These are phyloP conservation scores for Cydia splendana DNA, from an alignment of 1,140 invertebrate genomes.

Conservation along the genomic window DNA sequence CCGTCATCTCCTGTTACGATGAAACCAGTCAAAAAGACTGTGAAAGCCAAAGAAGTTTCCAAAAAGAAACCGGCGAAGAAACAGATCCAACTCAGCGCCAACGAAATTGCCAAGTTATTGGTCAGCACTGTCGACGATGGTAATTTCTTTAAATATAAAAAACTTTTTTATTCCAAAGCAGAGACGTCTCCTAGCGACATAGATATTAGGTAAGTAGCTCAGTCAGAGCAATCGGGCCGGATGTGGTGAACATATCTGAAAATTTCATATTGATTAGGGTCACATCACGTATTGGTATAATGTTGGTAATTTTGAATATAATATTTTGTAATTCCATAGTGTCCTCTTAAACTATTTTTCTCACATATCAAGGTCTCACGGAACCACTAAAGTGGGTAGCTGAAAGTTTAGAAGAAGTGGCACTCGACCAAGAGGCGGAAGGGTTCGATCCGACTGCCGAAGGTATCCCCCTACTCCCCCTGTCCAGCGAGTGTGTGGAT, in stretches of 20 bases:
- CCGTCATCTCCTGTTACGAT: constrained; percentile 39
- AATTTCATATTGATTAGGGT: too few species aligned
- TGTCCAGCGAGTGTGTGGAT: constrained; percentile 79
- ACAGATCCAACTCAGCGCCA: constrained; percentile 53
- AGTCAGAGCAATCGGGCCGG: too few species aligned
- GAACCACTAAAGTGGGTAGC: constrained; percentile 73
- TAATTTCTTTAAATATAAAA: constrained; percentile 35
- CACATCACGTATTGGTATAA: too few species aligned
- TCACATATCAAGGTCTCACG: constrained; percentile 46
- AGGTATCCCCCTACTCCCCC: constrained; percentile 84
- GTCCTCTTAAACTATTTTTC: not conserved
- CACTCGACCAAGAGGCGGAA: constrained; percentile 75
- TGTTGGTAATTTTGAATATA: too few species aligned
- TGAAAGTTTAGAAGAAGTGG: constrained; percentile 73
- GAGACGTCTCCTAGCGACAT: too few species aligned
- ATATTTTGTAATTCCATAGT: not conserved
- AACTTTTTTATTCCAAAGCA: not conserved
- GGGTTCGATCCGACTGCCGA: constrained; percentile 74
- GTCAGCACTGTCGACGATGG: constrained; percentile 58
- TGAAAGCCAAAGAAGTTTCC: constrained; percentile 35
- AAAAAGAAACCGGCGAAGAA: constrained; percentile 43
- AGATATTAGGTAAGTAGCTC: too few species aligned
- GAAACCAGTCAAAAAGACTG: constrained; percentile 45
- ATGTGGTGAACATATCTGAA: too few species aligned
- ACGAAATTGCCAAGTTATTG: constrained; percentile 57